Evolutionary conservation across 2,113 vertebrate species (phyloP), one percentile per base, ranked within the genome.

Genomic region (Apeltes quadracus): DNA sequence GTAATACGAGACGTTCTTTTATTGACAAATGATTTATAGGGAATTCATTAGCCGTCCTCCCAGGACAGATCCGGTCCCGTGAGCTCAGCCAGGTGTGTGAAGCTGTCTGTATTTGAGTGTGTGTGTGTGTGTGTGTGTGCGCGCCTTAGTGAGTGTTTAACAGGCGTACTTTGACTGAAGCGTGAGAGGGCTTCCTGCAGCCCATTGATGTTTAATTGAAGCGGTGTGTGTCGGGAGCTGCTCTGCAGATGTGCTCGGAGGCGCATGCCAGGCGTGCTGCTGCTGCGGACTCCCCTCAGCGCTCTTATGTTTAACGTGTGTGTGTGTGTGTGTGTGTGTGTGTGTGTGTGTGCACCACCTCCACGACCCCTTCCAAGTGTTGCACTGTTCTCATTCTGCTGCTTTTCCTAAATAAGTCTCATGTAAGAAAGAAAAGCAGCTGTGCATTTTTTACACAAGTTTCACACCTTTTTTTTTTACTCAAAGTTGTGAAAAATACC

Each of bases 121-220:
- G 41, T 48, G 46, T 22, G 63, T 56, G 38, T 18, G 55, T 57
- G 58, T 61, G 53, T 46, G 68, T 36, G 79, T 39, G 7, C 20
- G 83, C 78, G 76, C 59, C 72, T 84, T 82, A 81, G 82, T 70
- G 82, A 75, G 81, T 62, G 76, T 88, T 79, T 86, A 87, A 85
- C 63, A 51, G 72, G 61, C 72, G 20, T 79, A 68, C 78, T 81
- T 74, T 85, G 78, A 83, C 76, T 83, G 81, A 72, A 76, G 76
- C 88, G 84, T 57, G 74, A 84, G 78, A 84, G 79, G 56, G 80
- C 86, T 85, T 85, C 86, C 76, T 85, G 88, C 69, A 67, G 48
- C 44, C 76, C 67, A 82, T 75, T 89, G 87, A 92, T 88, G 84
- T 91, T 85, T 91, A 85, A 91, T 85, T 84, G 81, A 87, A 87